These are phyloP conservation scores for Dendroctonus valens DNA, from an alignment of 1,140 invertebrate genomes.

Conservation along the genomic window DNA sequence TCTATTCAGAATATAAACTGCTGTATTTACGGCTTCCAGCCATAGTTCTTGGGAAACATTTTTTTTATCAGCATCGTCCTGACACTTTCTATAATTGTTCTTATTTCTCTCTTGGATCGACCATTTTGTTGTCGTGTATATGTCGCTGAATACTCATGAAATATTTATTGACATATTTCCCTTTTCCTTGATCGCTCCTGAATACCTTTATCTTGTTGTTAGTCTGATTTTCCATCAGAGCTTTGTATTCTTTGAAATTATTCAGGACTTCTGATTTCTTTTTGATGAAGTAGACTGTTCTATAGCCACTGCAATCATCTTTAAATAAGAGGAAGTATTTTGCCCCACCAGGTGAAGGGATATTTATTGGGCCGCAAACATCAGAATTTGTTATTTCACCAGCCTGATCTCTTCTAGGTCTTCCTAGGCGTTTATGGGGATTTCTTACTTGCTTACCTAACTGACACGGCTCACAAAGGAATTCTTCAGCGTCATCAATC, in stretches of 20 bases:
- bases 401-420: constrained; percentile 6
- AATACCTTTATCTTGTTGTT: constrained; percentile 36
- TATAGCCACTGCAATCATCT: no score
- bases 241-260: constrained; percentile 16
- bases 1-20: constrained; percentile 19
- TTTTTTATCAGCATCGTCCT: constrained; percentile 48
- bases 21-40: constrained; percentile 54
- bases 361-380: no score
- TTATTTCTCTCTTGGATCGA: constrained; percentile 44
- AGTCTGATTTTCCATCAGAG: constrained; percentile 23
- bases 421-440: constrained; percentile 30
- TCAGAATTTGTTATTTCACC: constrained; percentile 48
- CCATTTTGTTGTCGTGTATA: constrained; percentile 51
- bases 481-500: background rate
- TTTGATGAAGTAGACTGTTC: background rate
- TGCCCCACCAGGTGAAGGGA: no score
- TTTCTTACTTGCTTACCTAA: constrained; percentile 42
- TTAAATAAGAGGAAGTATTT: no score
- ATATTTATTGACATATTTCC: constrained; percentile 35
- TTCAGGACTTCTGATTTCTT: constrained; percentile 26
- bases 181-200: constrained; percentile 36
- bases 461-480: constrained; percentile 48
- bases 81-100: constrained; percentile 46
- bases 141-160: constrained; percentile 26
- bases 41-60: constrained; percentile 49